These are phyloP conservation scores for Bubo scandiacus DNA, from an alignment of 2,113 vertebrate species.

Conservation along the genomic window DNA sequence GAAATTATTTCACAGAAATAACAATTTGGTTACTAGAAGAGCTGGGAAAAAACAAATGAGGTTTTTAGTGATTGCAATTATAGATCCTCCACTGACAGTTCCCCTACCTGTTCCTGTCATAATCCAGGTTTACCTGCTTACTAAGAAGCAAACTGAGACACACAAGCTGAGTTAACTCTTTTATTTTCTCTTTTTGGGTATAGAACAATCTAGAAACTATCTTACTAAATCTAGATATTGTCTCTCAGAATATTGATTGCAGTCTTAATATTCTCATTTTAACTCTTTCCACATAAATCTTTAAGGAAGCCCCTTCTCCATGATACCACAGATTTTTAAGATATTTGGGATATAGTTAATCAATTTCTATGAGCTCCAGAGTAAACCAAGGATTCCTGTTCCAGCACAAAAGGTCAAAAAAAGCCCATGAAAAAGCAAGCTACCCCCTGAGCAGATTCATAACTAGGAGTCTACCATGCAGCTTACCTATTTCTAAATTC, in stretches of 20 bases:
- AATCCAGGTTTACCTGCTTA: not conserved
- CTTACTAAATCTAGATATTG: not conserved
- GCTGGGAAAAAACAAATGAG: not conserved
- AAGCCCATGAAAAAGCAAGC: not conserved
- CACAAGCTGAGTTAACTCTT: not conserved
- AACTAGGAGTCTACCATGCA: not conserved
- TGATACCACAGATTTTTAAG: not conserved
- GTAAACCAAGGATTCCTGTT: not conserved
- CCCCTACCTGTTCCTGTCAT: not conserved
- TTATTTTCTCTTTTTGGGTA: not conserved
- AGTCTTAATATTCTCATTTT: not conserved
- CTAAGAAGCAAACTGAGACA: not conserved
- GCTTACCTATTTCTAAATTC: not conserved
- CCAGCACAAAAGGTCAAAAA: not conserved
- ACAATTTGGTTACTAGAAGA: not conserved
- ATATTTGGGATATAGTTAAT: not conserved
- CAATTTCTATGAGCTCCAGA: not conserved
- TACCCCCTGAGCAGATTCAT: not conserved
- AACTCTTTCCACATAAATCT: not conserved
- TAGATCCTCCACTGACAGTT: not conserved
- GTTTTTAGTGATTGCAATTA: not conserved
- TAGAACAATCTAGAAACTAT: not conserved
- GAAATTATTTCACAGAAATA: slow-evolving; percentile 7
- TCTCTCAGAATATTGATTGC: not conserved
- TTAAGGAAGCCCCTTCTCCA: not conserved